A percentile compares a stretch with the other conserved stretches of the same genome.
Evolutionary conservation across 1,140 invertebrate species (phyloP).

Genomic region (Oedothorax gibbosus): DNA sequence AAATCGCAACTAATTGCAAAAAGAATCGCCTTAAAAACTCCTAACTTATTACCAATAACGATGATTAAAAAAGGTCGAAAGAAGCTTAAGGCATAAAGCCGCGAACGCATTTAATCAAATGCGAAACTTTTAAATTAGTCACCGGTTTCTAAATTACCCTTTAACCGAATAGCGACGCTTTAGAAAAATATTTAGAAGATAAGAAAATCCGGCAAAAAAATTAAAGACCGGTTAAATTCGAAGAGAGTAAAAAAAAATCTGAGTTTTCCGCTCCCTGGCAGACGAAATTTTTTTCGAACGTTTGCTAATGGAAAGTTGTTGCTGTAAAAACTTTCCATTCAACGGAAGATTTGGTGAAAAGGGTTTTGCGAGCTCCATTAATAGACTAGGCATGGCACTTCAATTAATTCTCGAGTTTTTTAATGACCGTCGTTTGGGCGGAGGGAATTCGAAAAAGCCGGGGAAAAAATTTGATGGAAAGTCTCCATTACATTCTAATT

Average conservation of each 20-base stretch:
- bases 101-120: slow-evolving; percentile 55
- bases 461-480: slow-evolving; percentile 57
- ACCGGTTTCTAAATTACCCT: slow-evolving; percentile 37
- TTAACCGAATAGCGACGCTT: slow-evolving; percentile 51
- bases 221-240: slow-evolving; percentile 49
- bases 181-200: slow-evolving; percentile 49
- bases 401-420: slow-evolving; percentile 58
- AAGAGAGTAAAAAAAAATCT: slow-evolving; percentile 41
- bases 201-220: slow-evolving; percentile 35
- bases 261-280: slow-evolving; percentile 30
- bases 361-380: slow-evolving; percentile 37
- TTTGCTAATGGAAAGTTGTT: slow-evolving; percentile 56
- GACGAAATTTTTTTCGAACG: neutral
- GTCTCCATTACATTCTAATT: slow-evolving; percentile 61
- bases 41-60: slow-evolving; percentile 54
- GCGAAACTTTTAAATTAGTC: slow-evolving; percentile 59
- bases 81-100: slow-evolving; percentile 33
- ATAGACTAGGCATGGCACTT: slow-evolving; percentile 55
- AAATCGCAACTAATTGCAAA: slow-evolving; percentile 28
- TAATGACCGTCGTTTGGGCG: slow-evolving; percentile 53
- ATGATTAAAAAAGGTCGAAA: slow-evolving; percentile 38
- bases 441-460: slow-evolving; percentile 26
- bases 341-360: slow-evolving; percentile 32
- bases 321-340: slow-evolving; percentile 50
- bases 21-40: neutral